Conservation (phyloP, 2,113 vertebrate genomes). For the Cyphomyrus plagiostoma region DNA sequence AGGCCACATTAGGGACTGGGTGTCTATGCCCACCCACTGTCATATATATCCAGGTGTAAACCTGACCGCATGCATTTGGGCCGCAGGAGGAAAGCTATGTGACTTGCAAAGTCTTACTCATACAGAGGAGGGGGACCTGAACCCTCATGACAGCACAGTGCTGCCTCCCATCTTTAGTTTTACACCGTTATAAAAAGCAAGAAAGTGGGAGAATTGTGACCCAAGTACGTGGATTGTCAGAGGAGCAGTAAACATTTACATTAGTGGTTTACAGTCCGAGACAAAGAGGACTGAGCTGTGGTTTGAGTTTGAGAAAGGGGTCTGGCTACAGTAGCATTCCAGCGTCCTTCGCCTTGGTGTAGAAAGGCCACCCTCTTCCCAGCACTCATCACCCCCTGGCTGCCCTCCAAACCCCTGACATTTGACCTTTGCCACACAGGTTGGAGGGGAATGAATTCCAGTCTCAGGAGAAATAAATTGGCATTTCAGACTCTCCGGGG, state of each 20-base stretch:
- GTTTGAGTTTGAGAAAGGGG: not conserved
- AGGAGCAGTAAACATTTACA: not conserved
- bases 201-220: not conserved
- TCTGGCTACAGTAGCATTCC: not conserved
- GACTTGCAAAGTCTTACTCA: not conserved
- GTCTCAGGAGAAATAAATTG: not conserved
- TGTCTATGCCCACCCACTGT: not conserved
- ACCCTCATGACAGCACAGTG: not conserved
- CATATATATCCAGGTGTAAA: not conserved
- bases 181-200: not conserved
- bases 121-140: not conserved
- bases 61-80: not conserved
- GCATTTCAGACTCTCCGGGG: conserved; percentile 5
- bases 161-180: not conserved
- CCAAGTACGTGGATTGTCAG: not conserved
- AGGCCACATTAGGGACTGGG: not conserved
- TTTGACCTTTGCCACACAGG: not conserved
- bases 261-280: not conserved
- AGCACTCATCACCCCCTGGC: not conserved
- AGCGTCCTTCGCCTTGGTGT: not conserved
- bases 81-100: not conserved
- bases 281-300: not conserved
- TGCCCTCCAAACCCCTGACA: not conserved
- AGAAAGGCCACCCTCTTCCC: conserved; percentile 9
- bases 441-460: not conserved